Percentiles rank a stretch among this genome's conserved stretches.
Conservation (phyloP, 2,113 vertebrate species). For the Papio anubis region DNA sequence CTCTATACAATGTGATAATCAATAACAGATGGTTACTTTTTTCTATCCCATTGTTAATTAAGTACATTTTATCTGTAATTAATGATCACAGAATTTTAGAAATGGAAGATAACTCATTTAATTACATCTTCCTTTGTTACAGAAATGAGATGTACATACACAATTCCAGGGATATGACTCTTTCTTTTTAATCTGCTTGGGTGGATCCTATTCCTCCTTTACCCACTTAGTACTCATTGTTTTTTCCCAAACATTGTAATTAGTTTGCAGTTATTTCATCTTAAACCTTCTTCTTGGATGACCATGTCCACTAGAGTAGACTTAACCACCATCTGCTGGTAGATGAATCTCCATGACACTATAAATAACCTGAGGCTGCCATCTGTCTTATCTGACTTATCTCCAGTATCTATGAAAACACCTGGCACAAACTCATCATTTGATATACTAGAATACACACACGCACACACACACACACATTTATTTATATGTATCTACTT, state of each 20-base stretch:
- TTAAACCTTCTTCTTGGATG: not conserved
- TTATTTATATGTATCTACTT: not conserved
- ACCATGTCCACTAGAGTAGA: not conserved
- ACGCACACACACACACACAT: not conserved
- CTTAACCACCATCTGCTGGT: not conserved
- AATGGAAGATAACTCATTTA: not conserved
- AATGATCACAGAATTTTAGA: constrained; percentile 5
- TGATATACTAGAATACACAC: not conserved
- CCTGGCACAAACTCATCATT: not conserved
- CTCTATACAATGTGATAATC: constrained; percentile 80
- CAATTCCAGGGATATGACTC: not conserved
- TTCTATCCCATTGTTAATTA: not conserved
- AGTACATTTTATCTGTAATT: not conserved
- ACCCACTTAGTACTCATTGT: not conserved
- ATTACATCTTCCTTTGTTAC: not conserved
- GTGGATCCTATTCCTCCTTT: not conserved
- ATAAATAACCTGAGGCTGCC: not conserved
- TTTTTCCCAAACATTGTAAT: not conserved
- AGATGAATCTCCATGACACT: not conserved
- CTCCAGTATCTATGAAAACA: not conserved
- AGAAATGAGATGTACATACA: not conserved
- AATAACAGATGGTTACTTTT: constrained; percentile 44
- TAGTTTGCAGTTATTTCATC: not conserved
- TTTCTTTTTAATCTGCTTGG: not conserved
- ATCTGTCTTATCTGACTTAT: not conserved